Conservation (phyloP, 1,140 invertebrate species). For the Homalodisca vitripennis region DNA sequence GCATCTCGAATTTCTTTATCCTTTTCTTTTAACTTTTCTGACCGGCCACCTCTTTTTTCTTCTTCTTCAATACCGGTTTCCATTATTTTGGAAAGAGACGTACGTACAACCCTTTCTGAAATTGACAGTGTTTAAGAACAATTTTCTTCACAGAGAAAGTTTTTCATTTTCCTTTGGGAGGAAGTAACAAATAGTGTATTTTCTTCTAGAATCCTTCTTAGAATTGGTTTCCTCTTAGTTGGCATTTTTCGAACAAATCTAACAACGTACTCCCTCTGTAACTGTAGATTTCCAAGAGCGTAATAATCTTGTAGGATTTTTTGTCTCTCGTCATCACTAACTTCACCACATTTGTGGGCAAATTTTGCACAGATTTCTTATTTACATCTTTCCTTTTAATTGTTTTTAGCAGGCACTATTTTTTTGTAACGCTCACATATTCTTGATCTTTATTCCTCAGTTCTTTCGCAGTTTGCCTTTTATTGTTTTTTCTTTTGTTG, state of each 20-base stretch:
- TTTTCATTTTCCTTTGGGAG: background rate
- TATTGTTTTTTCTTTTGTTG: slow-evolving; percentile 9
- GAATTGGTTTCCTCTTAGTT: slow-evolving; percentile 20
- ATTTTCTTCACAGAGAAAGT: slow-evolving; percentile 23
- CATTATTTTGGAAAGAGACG: slow-evolving; percentile 21
- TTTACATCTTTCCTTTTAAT: slow-evolving; percentile 12
- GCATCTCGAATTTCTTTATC: slow-evolving; percentile 22
- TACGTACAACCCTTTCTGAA: slow-evolving; percentile 20
- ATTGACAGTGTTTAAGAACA: slow-evolving; percentile 28
- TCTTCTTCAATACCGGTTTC: slow-evolving; percentile 15
- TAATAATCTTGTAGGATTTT: slow-evolving; percentile 22
- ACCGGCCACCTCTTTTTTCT: slow-evolving; percentile 23
- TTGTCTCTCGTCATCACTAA: slow-evolving; percentile 24
- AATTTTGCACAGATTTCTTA: slow-evolving; percentile 16
- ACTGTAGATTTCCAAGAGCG: slow-evolving; percentile 16
- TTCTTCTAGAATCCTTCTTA: slow-evolving; percentile 15
- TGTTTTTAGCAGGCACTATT: slow-evolving; percentile 24
- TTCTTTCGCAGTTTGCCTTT: slow-evolving; percentile 9
- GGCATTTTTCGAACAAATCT: slow-evolving; percentile 2
- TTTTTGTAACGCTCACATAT: slow-evolving; percentile 30
- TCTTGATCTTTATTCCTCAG: slow-evolving; percentile 28
- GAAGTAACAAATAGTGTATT: slow-evolving; percentile 11
- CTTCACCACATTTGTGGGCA: slow-evolving; percentile 21
- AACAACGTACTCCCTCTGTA: slow-evolving; percentile 26
- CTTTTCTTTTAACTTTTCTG: slow-evolving; percentile 10